Conservation (phyloP, 2,113 vertebrate genomes). For the Odobenus rosmarus region DNA sequence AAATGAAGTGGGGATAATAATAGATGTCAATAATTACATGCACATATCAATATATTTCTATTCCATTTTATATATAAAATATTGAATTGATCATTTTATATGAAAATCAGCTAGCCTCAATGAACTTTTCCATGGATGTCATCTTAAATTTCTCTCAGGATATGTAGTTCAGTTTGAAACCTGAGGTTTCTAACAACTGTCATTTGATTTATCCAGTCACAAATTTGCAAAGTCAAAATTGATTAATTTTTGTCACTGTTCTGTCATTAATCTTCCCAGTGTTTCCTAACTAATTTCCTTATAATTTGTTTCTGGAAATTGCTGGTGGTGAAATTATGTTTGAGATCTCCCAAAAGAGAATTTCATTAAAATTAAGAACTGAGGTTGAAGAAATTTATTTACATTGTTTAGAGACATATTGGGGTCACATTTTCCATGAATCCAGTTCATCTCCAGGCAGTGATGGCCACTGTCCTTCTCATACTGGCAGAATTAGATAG, state of each 20-base stretch:
- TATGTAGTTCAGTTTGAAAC: slow-evolving; percentile 7
- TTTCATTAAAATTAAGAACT: neutral
- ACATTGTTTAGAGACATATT: neutral
- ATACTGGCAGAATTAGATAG: neutral
- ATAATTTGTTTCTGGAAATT: slow-evolving; percentile 52
- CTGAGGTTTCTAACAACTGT: neutral
- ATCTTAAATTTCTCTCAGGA: slow-evolving; percentile 18
- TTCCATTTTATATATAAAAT: neutral
- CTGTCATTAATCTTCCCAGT: neutral
- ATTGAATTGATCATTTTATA: neutral
- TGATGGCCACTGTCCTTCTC: neutral
- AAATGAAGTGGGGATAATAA: neutral
- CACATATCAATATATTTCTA: neutral
- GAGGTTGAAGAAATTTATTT: neutral
- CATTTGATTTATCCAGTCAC: neutral
- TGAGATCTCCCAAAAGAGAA: neutral
- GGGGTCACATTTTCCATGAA: neutral
- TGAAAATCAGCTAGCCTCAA: neutral
- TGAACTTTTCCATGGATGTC: neutral
- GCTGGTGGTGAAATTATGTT: neutral
- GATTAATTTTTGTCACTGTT: slow-evolving; percentile 7
- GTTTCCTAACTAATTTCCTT: slow-evolving; percentile 22
- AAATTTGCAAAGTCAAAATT: slow-evolving; percentile 9
- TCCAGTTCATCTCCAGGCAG: neutral
- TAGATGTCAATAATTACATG: neutral